Evolutionary conservation across 2,888 invertebrate genomes (phyloP).

Genomic region (Temnothorax rugatulus): DNA sequence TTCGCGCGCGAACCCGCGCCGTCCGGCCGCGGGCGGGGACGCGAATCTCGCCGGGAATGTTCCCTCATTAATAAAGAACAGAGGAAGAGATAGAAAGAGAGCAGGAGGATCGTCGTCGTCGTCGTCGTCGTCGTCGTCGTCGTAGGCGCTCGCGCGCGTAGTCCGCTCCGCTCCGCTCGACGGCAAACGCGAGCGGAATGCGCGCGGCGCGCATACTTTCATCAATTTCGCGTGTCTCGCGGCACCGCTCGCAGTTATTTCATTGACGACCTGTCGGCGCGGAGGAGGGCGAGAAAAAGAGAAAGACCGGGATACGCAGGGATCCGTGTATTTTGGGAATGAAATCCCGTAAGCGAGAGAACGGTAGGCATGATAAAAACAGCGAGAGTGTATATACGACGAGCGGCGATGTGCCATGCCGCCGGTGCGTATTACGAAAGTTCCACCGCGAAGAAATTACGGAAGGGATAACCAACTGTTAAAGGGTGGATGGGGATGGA

Average conservation of each 20-base stretch:
- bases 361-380: not conserved
- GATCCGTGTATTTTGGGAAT: conserved; percentile 49
- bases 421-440: not conserved
- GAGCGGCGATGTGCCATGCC: not conserved
- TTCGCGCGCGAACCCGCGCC: conserved; percentile 73
- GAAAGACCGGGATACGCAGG: conserved; percentile 45
- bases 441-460: conserved; percentile 14
- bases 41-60: conserved; percentile 83
- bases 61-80: conserved; percentile 83
- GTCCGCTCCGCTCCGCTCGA: conserved; percentile 57
- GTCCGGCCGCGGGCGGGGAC: conserved; percentile 76
- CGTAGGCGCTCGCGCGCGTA: conserved; percentile 49
- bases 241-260: conserved; percentile 62
- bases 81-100: conserved; percentile 24
- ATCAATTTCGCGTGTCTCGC: conserved; percentile 81
- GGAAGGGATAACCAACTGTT: conserved; percentile 6
- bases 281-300: conserved; percentile 44
- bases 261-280: conserved; percentile 69
- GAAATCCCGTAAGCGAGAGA: not conserved
- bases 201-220: conserved; percentile 80
- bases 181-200: conserved; percentile 76
- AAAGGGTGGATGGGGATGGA: conserved; percentile 44
- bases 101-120: not conserved
- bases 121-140: not conserved
- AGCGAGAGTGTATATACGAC: not conserved